Percentiles rank a stretch among this genome's conserved stretches.
Evolutionary conservation across 2,888 invertebrate genomes (phyloP).

Genomic region (Athalia rosae): DNA sequence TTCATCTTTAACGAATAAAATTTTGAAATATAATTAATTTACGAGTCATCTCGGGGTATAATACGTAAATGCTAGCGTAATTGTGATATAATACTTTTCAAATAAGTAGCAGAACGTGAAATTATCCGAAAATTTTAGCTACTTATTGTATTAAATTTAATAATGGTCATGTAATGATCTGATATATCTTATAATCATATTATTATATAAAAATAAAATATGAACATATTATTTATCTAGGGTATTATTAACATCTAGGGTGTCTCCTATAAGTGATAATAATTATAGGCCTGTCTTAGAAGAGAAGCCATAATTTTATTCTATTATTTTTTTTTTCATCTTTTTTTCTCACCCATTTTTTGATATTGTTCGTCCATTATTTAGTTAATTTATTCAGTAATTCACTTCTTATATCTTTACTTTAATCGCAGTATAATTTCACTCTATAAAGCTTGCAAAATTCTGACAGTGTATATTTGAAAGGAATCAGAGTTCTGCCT

Average conservation of each 20-base stretch:
- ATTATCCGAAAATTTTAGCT: slow-evolving; percentile 18
- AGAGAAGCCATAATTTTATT: slow-evolving; percentile 25
- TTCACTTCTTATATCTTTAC: slow-evolving; percentile 4
- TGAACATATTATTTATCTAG: slow-evolving; percentile 37
- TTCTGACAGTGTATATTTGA: slow-evolving; percentile 26
- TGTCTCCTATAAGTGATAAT: background rate
- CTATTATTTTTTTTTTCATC: too few species aligned
- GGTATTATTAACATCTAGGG: slow-evolving; percentile 20
- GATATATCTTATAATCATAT: slow-evolving; percentile 26
- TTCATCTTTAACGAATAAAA: background rate
- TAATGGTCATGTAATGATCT: slow-evolving; percentile 21
- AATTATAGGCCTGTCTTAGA: background rate
- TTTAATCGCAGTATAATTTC: background rate
- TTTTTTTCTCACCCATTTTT: background rate
- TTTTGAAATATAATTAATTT: background rate
- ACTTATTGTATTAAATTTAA: slow-evolving; percentile 1
- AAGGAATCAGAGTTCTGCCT: background rate
- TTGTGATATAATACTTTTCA: background rate
- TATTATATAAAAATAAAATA: slow-evolving; percentile 42
- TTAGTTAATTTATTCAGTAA: background rate
- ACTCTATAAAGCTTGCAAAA: slow-evolving; percentile 43
- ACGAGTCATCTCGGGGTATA: too few species aligned
- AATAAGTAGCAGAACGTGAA: slow-evolving; percentile 34
- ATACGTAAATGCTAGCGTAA: background rate
- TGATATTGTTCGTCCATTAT: background rate